Evolutionary conservation across 2,888 invertebrate species (phyloP).

Genomic region (Parapristionchus giblindavisi): DNA sequence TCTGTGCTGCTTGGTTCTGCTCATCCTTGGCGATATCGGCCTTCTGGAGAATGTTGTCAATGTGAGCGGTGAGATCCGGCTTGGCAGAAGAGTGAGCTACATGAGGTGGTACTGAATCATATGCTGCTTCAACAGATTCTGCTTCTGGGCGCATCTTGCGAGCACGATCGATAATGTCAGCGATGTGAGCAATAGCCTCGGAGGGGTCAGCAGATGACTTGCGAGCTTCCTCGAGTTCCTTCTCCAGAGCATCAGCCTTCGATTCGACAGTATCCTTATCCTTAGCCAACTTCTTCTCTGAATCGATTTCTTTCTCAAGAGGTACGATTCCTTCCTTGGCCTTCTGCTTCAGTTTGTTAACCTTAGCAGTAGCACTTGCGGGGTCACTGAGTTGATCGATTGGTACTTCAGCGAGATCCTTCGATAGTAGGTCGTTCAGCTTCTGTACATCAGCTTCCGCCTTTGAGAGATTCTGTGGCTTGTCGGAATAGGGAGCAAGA

Average conservation of each 20-base stretch:
- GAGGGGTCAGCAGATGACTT: not conserved
- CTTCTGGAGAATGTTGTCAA: constrained; percentile 14
- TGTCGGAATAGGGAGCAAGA: constrained; percentile 49
- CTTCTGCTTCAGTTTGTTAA: not conserved
- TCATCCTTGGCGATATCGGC: constrained; percentile 42
- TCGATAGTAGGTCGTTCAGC: not conserved
- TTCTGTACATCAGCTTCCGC: constrained; percentile 31
- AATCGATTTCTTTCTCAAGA: constrained; percentile 34
- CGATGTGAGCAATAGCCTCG: not conserved
- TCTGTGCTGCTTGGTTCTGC: constrained; percentile 44
- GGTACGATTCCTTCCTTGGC: constrained; percentile 5
- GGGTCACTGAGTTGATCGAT: constrained; percentile 17
- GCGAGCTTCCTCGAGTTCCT: constrained; percentile 29
- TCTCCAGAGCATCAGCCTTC: constrained; percentile 23
- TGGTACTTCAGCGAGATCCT: constrained; percentile 21
- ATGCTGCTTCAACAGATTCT: constrained; percentile 8
- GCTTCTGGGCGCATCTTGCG: constrained; percentile 15
- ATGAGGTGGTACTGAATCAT: not conserved
- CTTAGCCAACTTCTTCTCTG: constrained; percentile 24
- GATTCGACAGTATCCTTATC: constrained; percentile 21
- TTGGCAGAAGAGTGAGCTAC: constrained; percentile 21
- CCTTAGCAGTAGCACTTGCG: not conserved
- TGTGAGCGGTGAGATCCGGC: constrained; percentile 16
- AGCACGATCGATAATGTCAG: constrained; percentile 12
- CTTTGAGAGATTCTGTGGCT: constrained; percentile 18